phyloP scores from a whole-genome alignment of 2,797 vertebrate genomes.

The Oreochromis mossambicus region DNA sequence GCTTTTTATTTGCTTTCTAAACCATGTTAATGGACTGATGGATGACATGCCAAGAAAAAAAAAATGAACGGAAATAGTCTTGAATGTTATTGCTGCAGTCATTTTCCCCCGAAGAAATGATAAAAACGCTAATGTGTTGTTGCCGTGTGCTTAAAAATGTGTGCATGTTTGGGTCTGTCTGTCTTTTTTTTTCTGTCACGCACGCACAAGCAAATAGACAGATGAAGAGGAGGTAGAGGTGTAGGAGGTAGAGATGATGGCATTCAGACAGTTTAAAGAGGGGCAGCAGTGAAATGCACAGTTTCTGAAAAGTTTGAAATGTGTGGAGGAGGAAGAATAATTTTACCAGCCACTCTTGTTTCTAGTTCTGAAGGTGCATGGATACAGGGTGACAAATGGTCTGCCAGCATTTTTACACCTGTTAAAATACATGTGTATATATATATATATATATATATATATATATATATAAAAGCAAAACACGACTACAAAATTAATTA shows the following conservation, averaged over 20 bases:
- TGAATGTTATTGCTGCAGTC: background rate
- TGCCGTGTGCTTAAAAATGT: conserved; percentile 11
- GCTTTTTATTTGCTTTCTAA: background rate
- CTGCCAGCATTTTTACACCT: background rate
- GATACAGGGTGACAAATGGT: conserved; percentile 1
- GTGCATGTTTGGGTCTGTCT: conserved; percentile 18
- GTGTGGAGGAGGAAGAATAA: conserved; percentile 43
- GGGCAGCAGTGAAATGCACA: conserved; percentile 26
- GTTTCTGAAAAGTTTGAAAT: conserved; percentile 45
- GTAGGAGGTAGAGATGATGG: conserved; percentile 63
- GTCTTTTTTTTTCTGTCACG: conserved; percentile 22
- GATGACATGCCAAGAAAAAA: background rate
- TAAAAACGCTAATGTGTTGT: conserved; percentile 23
- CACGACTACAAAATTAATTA: background rate
- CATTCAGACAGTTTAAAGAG: conserved; percentile 60
- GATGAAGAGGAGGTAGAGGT: conserved; percentile 59
- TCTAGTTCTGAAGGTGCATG: conserved; percentile 10
- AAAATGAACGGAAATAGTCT: background rate
- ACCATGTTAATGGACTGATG: background rate
- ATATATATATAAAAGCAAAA: accelerated
- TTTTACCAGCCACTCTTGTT: conserved; percentile 32
- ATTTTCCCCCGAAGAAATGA: conserved; percentile 7
- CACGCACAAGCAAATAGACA: conserved; percentile 18
- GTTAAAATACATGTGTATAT: background rate
- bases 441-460: accelerated